Percentiles rank a stretch among this genome's conserved stretches.
These are phyloP conservation scores for Ceratitis capitata DNA, from an alignment of 1,140 invertebrate species.

Conservation along the genomic window DNA sequence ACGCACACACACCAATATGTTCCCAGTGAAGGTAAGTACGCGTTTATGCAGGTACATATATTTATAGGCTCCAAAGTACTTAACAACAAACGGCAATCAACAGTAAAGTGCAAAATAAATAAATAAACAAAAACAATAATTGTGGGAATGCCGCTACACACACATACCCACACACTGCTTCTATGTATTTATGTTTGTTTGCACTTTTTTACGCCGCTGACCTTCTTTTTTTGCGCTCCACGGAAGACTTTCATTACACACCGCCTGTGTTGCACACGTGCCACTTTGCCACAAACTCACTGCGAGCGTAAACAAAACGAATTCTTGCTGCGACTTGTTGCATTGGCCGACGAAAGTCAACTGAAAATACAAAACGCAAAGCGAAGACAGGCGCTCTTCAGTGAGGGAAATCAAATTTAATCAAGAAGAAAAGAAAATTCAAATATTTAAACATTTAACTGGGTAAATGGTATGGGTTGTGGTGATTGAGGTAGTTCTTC, in stretches of 20 bases:
- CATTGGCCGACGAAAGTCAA: constrained; percentile 28
- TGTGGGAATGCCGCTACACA: background rate
- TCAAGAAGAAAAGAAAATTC: background rate
- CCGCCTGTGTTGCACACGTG: background rate
- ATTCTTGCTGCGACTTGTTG: constrained; percentile 17
- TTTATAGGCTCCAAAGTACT: background rate
- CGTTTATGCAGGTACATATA: background rate
- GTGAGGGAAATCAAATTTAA: background rate
- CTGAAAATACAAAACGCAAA: constrained; percentile 21
- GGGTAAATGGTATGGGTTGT: background rate
- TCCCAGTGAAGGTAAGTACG: background rate
- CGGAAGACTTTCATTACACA: background rate
- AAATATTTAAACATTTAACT: background rate
- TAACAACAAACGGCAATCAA: background rate
- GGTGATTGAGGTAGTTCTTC: background rate
- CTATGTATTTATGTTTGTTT: background rate
- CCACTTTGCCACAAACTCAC: background rate
- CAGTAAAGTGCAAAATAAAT: constrained; percentile 8
- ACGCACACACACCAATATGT: too few relatives aligned
- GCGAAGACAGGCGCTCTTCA: background rate
- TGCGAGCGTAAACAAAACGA: background rate
- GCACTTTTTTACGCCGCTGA: background rate
- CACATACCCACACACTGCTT: background rate
- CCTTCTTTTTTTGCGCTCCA: background rate
- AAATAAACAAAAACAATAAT: background rate